phyloP scores from a whole-genome alignment of 1,140 invertebrate genomes.

The Aradophagus sp. region DNA sequence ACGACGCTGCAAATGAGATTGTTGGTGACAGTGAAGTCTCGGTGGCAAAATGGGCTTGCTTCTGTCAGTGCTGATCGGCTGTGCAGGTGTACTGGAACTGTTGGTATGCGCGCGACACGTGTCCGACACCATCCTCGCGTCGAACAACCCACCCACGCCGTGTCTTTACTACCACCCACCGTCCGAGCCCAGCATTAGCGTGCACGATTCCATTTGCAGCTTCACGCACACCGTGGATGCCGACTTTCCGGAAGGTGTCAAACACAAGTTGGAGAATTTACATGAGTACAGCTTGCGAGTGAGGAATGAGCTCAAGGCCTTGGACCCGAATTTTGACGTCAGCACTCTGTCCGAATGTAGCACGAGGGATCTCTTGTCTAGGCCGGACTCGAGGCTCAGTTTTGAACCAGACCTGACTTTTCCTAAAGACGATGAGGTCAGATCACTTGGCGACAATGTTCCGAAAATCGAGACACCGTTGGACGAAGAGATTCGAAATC shows the following conservation, averaged over 20 bases:
- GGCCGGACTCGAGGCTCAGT: slow-evolving; percentile 62
- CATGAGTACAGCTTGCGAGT: slow-evolving; percentile 69
- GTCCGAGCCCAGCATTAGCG: slow-evolving; percentile 58
- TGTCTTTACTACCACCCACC: slow-evolving; percentile 68
- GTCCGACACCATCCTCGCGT: slow-evolving; percentile 69
- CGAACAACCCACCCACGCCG: slow-evolving; percentile 59
- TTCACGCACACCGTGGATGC: slow-evolving; percentile 62
- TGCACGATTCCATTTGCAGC: slow-evolving; percentile 66
- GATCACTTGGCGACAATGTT: slow-evolving; percentile 3
- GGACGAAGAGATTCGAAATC: slow-evolving; percentile 32
- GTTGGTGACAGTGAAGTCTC: slow-evolving; percentile 17
- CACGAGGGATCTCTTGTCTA: slow-evolving; percentile 46
- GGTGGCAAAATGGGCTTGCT: slow-evolving; percentile 78
- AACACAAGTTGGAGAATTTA: slow-evolving; percentile 68
- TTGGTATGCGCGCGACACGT: slow-evolving; percentile 77
- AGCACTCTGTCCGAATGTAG: slow-evolving; percentile 64
- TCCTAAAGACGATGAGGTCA: slow-evolving; percentile 20
- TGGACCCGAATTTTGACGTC: slow-evolving; percentile 59
- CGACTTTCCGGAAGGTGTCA: slow-evolving; percentile 58
- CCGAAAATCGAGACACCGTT: slow-evolving; percentile 21
- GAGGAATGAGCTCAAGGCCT: slow-evolving; percentile 61
- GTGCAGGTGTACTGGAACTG: slow-evolving; percentile 82
- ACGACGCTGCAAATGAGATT: slow-evolving; percentile 4
- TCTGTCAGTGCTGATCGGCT: slow-evolving; percentile 82
- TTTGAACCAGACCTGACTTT: slow-evolving; percentile 41